phyloP scores from a whole-genome alignment of 2,113 vertebrate genomes.

The Scortum barcoo region DNA sequence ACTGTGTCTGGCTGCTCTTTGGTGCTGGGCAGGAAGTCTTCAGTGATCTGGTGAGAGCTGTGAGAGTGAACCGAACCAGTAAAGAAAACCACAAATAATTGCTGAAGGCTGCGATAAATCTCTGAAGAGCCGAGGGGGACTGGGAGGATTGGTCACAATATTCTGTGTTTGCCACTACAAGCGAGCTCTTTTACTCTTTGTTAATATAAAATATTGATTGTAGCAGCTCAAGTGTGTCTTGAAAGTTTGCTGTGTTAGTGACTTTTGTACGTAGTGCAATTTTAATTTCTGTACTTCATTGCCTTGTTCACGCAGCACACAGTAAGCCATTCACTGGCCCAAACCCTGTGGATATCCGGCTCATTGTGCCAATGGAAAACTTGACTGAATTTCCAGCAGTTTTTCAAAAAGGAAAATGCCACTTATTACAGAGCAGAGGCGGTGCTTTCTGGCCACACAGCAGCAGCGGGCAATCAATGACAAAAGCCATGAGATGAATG shows the following conservation, averaged over 20 bases:
- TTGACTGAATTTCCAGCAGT: constrained; percentile 64
- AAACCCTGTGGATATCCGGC: constrained; percentile 47
- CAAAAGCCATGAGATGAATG: constrained; percentile 32
- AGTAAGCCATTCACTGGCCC: constrained; percentile 41
- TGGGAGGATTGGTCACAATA: not conserved
- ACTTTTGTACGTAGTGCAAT: not conserved
- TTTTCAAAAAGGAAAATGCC: constrained; percentile 48
- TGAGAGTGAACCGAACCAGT: not conserved
- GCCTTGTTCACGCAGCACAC: constrained; percentile 28
- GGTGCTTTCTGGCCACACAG: constrained; percentile 28
- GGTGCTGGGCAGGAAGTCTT: not conserved
- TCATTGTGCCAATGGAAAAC: constrained; percentile 60
- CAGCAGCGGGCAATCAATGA: constrained; percentile 46
- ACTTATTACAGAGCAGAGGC: constrained; percentile 48
- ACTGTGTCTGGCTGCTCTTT: not conserved
- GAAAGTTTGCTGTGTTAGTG: not conserved
- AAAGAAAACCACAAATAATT: not conserved
- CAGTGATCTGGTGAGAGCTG: not conserved
- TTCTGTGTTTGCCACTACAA: not conserved
- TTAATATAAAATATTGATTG: not conserved
- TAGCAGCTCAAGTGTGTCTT: not conserved
- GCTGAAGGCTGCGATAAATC: not conserved
- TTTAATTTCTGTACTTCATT: not conserved
- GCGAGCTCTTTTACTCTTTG: not conserved
- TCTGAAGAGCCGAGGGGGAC: not conserved